phyloP scores from a whole-genome alignment of 2,888 invertebrate genomes.

The Athalia cordata region DNA sequence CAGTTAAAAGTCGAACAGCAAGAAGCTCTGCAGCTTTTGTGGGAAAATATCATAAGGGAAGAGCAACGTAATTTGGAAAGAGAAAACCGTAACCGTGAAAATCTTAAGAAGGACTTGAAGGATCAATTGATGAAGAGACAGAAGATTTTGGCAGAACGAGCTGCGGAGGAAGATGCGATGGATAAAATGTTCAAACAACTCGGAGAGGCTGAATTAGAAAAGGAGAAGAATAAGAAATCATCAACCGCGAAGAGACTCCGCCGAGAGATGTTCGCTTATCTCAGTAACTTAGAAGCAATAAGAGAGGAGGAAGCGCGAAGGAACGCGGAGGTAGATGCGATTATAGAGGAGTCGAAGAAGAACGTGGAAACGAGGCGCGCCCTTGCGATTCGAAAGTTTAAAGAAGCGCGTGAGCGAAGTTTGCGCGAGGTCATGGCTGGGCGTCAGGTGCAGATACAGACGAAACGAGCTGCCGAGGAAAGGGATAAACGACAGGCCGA shows the following conservation, averaged over 20 bases:
- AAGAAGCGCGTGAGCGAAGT: slow-evolving; percentile 52
- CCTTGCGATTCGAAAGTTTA: slow-evolving; percentile 51
- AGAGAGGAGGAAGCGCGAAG: slow-evolving; percentile 55
- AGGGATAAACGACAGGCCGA: slow-evolving; percentile 47
- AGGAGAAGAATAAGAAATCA: slow-evolving; percentile 53
- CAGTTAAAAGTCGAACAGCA: slow-evolving; percentile 57
- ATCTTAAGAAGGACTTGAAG: slow-evolving; percentile 61
- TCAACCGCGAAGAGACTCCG: slow-evolving; percentile 55
- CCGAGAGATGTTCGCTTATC: slow-evolving; percentile 60
- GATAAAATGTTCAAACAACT: slow-evolving; percentile 54
- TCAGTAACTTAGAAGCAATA: slow-evolving; percentile 60
- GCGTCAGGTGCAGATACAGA: slow-evolving; percentile 57
- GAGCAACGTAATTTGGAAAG: slow-evolving; percentile 54
- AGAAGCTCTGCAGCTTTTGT: slow-evolving; percentile 56
- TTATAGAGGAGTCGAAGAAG: slow-evolving; percentile 52
- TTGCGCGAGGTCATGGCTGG: slow-evolving; percentile 56
- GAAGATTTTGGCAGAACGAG: slow-evolving; percentile 57
- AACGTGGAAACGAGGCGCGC: slow-evolving; percentile 52
- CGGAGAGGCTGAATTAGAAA: slow-evolving; percentile 56
- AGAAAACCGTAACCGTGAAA: slow-evolving; percentile 55
- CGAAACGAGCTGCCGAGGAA: slow-evolving; percentile 50
- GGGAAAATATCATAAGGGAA: slow-evolving; percentile 56
- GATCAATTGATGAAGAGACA: slow-evolving; percentile 59
- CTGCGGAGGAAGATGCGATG: slow-evolving; percentile 56
- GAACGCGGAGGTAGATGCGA: slow-evolving; percentile 56